A percentile compares a stretch with the other conserved stretches of the same genome.
Evolutionary conservation across 2,113 vertebrate genomes (phyloP).

Genomic region (Neolamprologus toae): DNA sequence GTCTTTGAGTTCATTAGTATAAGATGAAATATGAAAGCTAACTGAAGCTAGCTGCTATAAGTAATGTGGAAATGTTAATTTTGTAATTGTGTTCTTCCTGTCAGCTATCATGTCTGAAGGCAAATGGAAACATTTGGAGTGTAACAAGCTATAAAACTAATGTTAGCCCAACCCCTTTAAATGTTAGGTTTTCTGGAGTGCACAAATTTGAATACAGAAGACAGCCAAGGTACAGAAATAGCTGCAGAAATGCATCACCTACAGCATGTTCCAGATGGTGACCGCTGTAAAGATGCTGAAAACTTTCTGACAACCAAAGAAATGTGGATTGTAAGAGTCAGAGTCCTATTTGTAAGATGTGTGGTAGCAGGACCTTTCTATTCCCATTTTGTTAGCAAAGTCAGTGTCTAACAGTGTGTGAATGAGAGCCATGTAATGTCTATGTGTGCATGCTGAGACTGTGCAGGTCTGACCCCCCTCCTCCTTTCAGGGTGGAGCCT

Average conservation of each 20-base stretch:
- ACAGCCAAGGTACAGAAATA: not conserved
- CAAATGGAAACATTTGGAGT: not conserved
- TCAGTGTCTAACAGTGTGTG: not conserved
- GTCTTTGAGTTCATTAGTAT: not conserved
- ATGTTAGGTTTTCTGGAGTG: accelerated
- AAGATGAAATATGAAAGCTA: accelerated
- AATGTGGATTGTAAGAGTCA: not conserved
- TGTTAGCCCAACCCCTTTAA: not conserved
- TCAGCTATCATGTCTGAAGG: not conserved
- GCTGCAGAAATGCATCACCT: accelerated
- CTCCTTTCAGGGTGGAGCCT: not conserved
- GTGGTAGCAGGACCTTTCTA: not conserved
- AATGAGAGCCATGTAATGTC: accelerated
- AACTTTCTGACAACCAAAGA: not conserved
- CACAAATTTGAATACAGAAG: not conserved
- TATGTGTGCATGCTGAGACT: not conserved
- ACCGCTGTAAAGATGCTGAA: not conserved
- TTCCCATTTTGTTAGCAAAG: not conserved
- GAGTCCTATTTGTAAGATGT: not conserved
- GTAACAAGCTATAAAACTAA: not conserved
- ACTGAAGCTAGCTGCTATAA: not conserved
- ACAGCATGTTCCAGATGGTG: not conserved
- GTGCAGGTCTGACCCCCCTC: accelerated
- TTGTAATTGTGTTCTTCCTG: not conserved
- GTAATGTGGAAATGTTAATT: not conserved